These are phyloP conservation scores for Drosophila teissieri DNA, from an alignment of 1,140 invertebrate genomes.

Conservation along the genomic window DNA sequence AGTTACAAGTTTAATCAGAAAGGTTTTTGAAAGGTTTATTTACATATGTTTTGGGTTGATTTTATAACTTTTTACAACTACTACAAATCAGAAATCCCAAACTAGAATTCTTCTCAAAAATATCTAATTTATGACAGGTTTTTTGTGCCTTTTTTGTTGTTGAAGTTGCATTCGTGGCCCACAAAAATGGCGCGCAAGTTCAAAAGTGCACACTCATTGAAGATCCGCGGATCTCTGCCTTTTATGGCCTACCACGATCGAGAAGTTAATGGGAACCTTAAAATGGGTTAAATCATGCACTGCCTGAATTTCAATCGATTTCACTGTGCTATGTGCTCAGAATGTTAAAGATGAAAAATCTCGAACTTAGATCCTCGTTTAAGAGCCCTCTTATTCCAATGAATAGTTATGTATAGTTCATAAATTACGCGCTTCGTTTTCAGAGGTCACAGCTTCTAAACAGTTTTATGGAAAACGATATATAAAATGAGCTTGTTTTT, in stretches of 20 bases:
- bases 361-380: too few species aligned
- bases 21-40: too few species aligned
- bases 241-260: slow-evolving; percentile 31
- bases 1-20: too few species aligned
- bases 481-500: background rate
- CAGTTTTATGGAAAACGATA: background rate
- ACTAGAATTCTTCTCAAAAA: background rate
- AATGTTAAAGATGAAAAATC: background rate
- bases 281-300: background rate
- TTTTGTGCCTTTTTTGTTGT: background rate
- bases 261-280: background rate
- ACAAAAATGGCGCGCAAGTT: slow-evolving; percentile 46
- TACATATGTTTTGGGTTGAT: too few species aligned
- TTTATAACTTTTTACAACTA: too few species aligned
- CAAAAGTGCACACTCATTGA: slow-evolving; percentile 29
- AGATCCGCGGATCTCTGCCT: slow-evolving; percentile 15
- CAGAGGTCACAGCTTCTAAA: background rate
- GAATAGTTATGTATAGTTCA: background rate
- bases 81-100: too few species aligned
- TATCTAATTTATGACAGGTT: background rate
- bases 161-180: background rate
- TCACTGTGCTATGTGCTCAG: background rate
- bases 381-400: too few species aligned
- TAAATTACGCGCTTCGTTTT: background rate
- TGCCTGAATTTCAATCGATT: background rate